A percentile compares a stretch with the other conserved stretches of the same genome.
These are phyloP conservation scores for Syrmaticus mikado DNA, from an alignment of 2,113 vertebrate species.

Conservation along the genomic window DNA sequence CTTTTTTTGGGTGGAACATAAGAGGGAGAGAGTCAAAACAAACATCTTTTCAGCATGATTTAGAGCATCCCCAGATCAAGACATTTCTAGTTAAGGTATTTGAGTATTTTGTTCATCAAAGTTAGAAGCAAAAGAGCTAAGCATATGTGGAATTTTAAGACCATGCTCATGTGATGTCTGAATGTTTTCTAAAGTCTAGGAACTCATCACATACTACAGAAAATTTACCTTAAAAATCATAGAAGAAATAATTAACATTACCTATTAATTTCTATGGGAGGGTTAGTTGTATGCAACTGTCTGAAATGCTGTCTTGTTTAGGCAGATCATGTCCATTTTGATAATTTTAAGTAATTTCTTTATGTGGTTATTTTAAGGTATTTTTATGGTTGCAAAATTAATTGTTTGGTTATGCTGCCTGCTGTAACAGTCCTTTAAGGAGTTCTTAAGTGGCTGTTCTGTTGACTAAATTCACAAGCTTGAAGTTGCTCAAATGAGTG, in stretches of 20 bases:
- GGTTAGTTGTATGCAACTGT: not conserved
- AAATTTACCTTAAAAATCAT: not conserved
- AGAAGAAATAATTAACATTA: not conserved
- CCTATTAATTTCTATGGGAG: not conserved
- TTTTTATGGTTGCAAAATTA: not conserved
- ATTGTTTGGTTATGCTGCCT: conserved; percentile 4
- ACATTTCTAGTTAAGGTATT: not conserved
- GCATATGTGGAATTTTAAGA: not conserved
- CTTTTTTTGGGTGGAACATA: not conserved
- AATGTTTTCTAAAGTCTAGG: not conserved
- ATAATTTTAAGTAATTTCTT: not conserved
- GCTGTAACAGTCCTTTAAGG: not conserved
- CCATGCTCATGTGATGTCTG: not conserved
- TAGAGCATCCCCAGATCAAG: not conserved
- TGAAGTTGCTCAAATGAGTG: not conserved
- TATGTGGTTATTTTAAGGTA: not conserved
- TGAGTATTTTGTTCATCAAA: not conserved
- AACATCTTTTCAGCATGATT: not conserved
- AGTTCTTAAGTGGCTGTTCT: not conserved
- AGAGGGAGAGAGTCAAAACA: not conserved
- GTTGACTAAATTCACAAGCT: conserved; percentile 20
- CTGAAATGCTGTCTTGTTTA: not conserved
- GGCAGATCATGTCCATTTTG: not conserved
- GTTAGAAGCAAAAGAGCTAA: not conserved
- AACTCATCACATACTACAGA: not conserved